These are phyloP conservation scores for Brenthis hecate DNA, from an alignment of 2,888 invertebrate species.

Conservation along the genomic window DNA sequence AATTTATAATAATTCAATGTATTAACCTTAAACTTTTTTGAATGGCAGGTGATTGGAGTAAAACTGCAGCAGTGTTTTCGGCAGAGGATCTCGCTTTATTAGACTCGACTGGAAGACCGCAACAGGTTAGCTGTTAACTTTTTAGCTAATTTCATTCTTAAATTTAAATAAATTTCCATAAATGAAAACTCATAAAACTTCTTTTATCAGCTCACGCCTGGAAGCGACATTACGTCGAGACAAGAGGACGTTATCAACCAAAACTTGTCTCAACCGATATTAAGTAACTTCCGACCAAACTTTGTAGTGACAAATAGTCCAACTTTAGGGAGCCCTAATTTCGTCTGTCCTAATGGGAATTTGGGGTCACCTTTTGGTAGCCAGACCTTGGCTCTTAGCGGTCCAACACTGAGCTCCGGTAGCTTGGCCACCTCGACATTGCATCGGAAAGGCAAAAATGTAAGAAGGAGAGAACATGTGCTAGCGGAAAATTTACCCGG, in stretches of 20 bases:
- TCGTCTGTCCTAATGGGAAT: slow-evolving; percentile 76
- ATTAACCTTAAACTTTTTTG: slow-evolving; percentile 1
- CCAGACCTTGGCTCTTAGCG: slow-evolving; percentile 65
- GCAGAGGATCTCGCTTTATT: slow-evolving; percentile 75
- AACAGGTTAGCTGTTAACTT: slow-evolving; percentile 49
- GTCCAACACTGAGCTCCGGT: slow-evolving; percentile 69
- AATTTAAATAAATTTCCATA: neutral
- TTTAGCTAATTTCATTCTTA: neutral
- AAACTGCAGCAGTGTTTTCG: slow-evolving; percentile 75
- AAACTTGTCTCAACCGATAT: slow-evolving; percentile 61
- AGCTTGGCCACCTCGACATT: slow-evolving; percentile 74
- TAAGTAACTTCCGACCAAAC: slow-evolving; percentile 70
- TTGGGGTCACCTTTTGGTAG: slow-evolving; percentile 70
- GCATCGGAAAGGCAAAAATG: slow-evolving; percentile 77
- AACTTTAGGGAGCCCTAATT: slow-evolving; percentile 76
- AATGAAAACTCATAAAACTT: slow-evolving; percentile 7
- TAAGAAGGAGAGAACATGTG: slow-evolving; percentile 87
- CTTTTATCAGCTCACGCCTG: slow-evolving; percentile 60
- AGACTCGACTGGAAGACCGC: slow-evolving; percentile 68
- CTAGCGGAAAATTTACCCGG: slow-evolving; percentile 93
- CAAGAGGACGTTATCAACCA: slow-evolving; percentile 73
- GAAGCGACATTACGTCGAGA: slow-evolving; percentile 58
- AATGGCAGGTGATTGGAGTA: slow-evolving; percentile 68
- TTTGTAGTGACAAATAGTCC: slow-evolving; percentile 71
- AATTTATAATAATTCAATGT: too few relatives aligned